Evolutionary conservation across 2,888 invertebrate species (phyloP), one percentile per base, ranked within the genome.

Genomic region (Camptogramma bilineatum): DNA sequence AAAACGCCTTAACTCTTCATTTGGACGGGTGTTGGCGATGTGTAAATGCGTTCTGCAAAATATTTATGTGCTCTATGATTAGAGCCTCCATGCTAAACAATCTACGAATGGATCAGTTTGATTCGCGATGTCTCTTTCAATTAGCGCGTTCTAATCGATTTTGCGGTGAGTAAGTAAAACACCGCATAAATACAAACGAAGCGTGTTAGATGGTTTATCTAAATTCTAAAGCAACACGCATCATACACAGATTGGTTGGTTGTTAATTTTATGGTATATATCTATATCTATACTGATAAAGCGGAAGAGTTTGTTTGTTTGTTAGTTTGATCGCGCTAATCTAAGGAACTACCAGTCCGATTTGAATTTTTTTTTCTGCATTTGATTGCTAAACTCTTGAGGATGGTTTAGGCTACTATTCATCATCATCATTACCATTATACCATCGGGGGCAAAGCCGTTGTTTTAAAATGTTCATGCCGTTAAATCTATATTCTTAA

Each of bases 61-160:
- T 80, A 84, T 83, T 72, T 76, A 81, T 85, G 85, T 81, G 73
- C 79, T 78, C 81, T 78, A 79, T 73, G 74, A 76, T 78, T 81
- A 76, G 75, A 78, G 72, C 75, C 74, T 77, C 76, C 72, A 73
- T 72, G 74, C 78, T 80, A 83, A 84, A 76, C 75, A 74, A 76
- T 75, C 72, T 71, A 74, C 74, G 77, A 79, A 83, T 77, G 74
- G 75, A 76, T 74, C 71, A 64, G 70, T 75, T 79, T 77, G 76
- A 72, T 64, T 69, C 70, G 70, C 66, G 72, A 74, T 77, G 69
- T 69, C 74, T 75, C 64, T 70, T 66, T 70, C 64, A 77, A 78
- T 77, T 74, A 73, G 63, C 68, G 63, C 68, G 67, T 68, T 64
- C 50, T 59, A 73, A 72, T 73, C 66, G 65, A 72, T 72, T 73